Base-by-base conservation (phyloP, 2,113 vertebrate genomes). In the Hydrolagus affinis region DNA sequence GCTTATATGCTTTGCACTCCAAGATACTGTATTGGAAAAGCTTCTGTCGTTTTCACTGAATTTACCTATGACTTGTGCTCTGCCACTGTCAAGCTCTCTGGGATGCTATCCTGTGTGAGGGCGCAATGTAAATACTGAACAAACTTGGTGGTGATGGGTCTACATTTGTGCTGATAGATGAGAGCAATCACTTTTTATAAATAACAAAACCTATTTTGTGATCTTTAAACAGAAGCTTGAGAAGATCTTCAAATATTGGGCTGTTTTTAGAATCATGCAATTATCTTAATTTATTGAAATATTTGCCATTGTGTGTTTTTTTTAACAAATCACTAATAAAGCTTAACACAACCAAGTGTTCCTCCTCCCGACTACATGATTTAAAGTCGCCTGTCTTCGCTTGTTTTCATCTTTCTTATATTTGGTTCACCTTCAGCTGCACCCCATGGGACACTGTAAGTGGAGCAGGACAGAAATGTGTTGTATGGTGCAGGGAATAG, bases 311-410 rank as follows among this genome's bases (percentile, higher is more conserved):
- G 60, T 68, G 62, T 9, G 25, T 14, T 66, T 83, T 83, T 44
- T 44, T 66, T 25, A 83, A 83, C 30, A 83, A 66, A 66, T 83
- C 62, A 68, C 66, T 83, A 83, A 83, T 83, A 83, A 83, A 83
- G 78, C 60, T 83, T 68, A 66, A 83, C 66, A 28, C 23, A 83
- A 11, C 25, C 9, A 32, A 83, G 25, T 15, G 19, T 28, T 83
- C 44, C 44, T 60, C 23, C 14, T 25, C 1, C 30, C 60, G 62
- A 12, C 32, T 59, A 4, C 15, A 30, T 66, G 8, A n/a, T 19
- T 21, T 1, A 21, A 30, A 44, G 72, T 17, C 30, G 44, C 6
- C 44, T 44, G 44, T 44, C 44, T 44, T 17, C 30, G 44, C 6
- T 6, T 44, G 44, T 44, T 6, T 44, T 44, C 44, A 44, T 44